Evolutionary conservation across 2,797 vertebrate genomes (phyloP).

Genomic region (Scolopax bukidnonensis): DNA sequence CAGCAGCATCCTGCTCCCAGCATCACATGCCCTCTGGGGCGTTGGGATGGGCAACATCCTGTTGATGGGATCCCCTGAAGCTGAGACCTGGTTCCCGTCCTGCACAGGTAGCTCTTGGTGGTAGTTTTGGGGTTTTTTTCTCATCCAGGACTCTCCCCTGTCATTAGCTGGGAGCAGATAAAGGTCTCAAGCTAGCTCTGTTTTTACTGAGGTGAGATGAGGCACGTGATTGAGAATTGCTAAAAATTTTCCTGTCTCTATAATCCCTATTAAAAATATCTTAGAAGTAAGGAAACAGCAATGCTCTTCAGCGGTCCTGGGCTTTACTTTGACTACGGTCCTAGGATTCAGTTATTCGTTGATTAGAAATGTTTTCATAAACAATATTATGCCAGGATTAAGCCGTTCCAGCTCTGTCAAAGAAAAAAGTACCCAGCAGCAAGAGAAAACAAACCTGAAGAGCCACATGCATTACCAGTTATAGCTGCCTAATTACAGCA

Average conservation of each 20-base stretch:
- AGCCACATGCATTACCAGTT: neutral
- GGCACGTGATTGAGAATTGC: neutral
- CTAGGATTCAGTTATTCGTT: neutral
- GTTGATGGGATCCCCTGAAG: neutral
- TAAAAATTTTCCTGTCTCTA: neutral
- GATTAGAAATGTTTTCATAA: neutral
- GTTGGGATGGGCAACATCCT: neutral
- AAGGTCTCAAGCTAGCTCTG: neutral
- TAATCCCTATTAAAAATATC: neutral
- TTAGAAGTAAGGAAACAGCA: neutral
- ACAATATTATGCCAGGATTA: neutral
- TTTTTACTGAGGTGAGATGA: neutral
- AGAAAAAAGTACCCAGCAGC: neutral
- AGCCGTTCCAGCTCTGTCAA: neutral
- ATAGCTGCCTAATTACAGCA: slow-evolving; percentile 42
- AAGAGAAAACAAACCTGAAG: neutral
- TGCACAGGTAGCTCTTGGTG: neutral
- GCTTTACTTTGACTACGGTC: neutral
- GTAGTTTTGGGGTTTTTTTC: neutral
- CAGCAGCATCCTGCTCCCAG: neutral
- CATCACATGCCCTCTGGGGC: rapidly evolving
- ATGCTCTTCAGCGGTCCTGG: neutral
- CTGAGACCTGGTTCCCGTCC: neutral
- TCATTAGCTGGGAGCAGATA: neutral
- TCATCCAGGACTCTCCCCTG: neutral